Evolutionary conservation across 2,888 invertebrate species (phyloP), one percentile per base, ranked within the genome.

Genomic region (Phania funesta): DNA sequence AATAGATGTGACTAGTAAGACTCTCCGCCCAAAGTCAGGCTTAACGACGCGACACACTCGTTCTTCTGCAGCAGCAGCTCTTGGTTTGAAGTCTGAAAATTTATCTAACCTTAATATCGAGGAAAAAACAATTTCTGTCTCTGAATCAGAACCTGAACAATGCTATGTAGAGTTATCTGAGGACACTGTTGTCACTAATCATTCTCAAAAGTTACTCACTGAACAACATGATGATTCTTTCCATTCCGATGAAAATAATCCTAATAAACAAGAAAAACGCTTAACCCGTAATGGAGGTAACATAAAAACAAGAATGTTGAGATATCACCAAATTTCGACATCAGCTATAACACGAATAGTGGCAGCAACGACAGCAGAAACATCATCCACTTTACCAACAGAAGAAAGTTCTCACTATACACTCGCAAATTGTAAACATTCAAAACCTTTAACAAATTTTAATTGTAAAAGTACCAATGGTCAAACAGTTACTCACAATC

Each of bases 281-380:
- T 78, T 87, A 56, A 88, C 88, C 29, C 87, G 89, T n/a, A 86
- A 88, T 58, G 87, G 87, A 38, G 84, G 32, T n/a, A 35, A 50
- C 20, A 16, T 52, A 58, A 50, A 32, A 62, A 84, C 86, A 3
- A 85, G 86, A 68, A 84, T 86, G 13, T 83, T 86, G 50, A 86
- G 87, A 16, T 86, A 87, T 78, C 86, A 86, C 64, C 83, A 84
- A 64, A 62, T 54, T 35, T 54, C 67, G 58, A 44, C 83, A 64
- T 26, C 65, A 62, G 32, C 44, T 52, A 6, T 8, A 22, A 50
- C 76, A 56, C 11, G 46, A 13, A 0, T 71, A 77, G 71, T 64
- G 11, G 75, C 76, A 38, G 41, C 35, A 4, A 62, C 75, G 58
- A 22, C 46, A 44, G 9, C 73, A 64, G 52, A 48, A 16, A 18